phyloP scores from a whole-genome alignment of 2,797 vertebrate species.

The Clarias platycephalus region DNA sequence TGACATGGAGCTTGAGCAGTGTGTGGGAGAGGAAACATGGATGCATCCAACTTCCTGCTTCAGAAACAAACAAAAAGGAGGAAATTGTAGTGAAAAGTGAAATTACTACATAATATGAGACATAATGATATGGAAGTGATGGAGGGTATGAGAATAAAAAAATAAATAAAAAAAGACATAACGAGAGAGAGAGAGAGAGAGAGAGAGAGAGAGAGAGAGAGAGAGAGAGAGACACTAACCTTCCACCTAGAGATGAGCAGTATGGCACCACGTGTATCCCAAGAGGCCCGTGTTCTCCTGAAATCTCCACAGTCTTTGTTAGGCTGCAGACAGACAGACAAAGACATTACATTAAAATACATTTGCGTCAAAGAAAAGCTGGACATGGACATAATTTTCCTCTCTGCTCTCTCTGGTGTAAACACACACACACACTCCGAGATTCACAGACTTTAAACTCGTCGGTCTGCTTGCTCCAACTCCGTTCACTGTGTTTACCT shows the following conservation, averaged over 20 bases:
- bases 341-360: slow-evolving; percentile 4
- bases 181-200: not conserved
- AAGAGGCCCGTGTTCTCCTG: slow-evolving; percentile 87
- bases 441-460: not conserved
- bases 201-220: not conserved
- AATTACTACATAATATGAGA: not conserved
- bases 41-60: not conserved
- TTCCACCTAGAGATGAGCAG: slow-evolving; percentile 92
- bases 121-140: not conserved
- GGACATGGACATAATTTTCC: not conserved
- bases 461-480: slow-evolving; percentile 28
- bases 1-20: no score
- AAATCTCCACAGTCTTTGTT: slow-evolving; percentile 88
- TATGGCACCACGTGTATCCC: slow-evolving; percentile 95
- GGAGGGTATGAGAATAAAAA: not conserved
- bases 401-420: not conserved
- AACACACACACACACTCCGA: not conserved
- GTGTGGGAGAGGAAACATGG: no score
- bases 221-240: slow-evolving; percentile 73
- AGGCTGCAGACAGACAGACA: slow-evolving; percentile 70
- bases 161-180: slow-evolving; percentile 32
- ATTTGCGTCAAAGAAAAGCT: not conserved
- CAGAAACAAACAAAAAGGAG: not conserved
- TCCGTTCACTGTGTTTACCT: slow-evolving; percentile 58
- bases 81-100: no score